Base-by-base conservation (phyloP, 2,113 vertebrate species). In the Camelus dromedarius region DNA sequence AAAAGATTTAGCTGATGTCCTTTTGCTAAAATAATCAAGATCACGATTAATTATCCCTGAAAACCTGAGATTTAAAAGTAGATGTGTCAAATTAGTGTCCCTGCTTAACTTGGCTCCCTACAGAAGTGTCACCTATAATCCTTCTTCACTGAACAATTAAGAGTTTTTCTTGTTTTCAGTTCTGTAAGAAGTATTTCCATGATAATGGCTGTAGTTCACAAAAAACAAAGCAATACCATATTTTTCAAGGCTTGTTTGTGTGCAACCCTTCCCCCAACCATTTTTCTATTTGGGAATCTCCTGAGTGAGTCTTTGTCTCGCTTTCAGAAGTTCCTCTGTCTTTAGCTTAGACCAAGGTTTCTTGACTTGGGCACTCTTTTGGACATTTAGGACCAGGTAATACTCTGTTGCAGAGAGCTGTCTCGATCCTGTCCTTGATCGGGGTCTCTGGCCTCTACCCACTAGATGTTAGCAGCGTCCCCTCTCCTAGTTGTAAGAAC, bases 181-280 rank as follows among this genome's bases (percentile, higher is more conserved):
- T 75, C 10, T 72, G 4, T 19, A 54, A 70, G 84, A 79, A 58
- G 20, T 5, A 83, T 58, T 50, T 73, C 77, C 35, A 73, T 15
- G 1, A 24, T 48, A 80, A 48, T 6, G 19, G 2, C 14, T 77
- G 12, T 67, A 52, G n/a, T 38, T 15, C 52, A 77, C 60, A 60
- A 64, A 81, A 48, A 11, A 62, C 16, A 14, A 35, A 46, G 8
- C n/a, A 69, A 75, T 16, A 16, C 18, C 19, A 46, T 8, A 19
- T 11, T 35, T 48, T 62, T 72, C 32, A 62, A 69, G 9, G 11
- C 9, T 42, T 81, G 15, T 15, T 28, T 75, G 7, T 32, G 2
- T 8, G 3, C 2, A 70, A 5, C 5, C 2, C 5, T 10, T 42
- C 20, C 24, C 30, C 8, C 0, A 20, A 58, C 4, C 11, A 15